Conservation (phyloP, 2,888 invertebrate species). For the Rotaria macrura region DNA sequence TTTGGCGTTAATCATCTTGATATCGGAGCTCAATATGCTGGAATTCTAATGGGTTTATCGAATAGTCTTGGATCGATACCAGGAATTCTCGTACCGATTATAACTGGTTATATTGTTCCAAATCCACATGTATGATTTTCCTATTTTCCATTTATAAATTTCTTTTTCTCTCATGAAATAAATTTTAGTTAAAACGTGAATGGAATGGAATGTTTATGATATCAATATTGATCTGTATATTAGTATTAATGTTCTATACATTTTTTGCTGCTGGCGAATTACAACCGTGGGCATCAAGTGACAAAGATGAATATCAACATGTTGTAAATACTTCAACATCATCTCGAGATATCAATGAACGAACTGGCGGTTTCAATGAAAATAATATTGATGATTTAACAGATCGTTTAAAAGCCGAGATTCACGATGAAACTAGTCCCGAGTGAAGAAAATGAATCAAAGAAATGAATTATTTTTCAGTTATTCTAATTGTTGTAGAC, state of each 20-base stretch:
- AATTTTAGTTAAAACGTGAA: conserved; percentile 22
- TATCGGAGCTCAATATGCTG: conserved; percentile 72
- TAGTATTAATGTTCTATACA: conserved; percentile 22
- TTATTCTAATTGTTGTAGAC: background rate
- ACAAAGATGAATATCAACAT: background rate
- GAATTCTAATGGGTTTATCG: conserved; percentile 78
- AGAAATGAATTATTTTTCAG: background rate
- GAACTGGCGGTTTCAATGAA: background rate
- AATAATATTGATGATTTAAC: conserved; percentile 5
- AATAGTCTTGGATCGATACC: conserved; percentile 82
- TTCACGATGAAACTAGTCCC: background rate
- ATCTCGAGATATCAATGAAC: background rate
- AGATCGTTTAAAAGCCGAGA: background rate
- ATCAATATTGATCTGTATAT: conserved; percentile 8
- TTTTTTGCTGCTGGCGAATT: conserved; percentile 23
- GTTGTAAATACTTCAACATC: background rate
- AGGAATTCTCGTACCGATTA: conserved; percentile 74
- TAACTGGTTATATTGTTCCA: conserved; percentile 67
- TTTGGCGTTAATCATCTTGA: conserved; percentile 65
- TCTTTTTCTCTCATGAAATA: too few species aligned
- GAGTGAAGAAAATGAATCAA: background rate
- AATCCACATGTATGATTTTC: conserved; percentile 57
- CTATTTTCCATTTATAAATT: too few species aligned
- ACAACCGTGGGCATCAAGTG: background rate
- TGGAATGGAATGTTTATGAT: conserved; percentile 27